phyloP scores from a whole-genome alignment of 30 jellyfish, hydroid and myxozoan genomes.

The Aurelia aurita complex sp. Pacific region DNA sequence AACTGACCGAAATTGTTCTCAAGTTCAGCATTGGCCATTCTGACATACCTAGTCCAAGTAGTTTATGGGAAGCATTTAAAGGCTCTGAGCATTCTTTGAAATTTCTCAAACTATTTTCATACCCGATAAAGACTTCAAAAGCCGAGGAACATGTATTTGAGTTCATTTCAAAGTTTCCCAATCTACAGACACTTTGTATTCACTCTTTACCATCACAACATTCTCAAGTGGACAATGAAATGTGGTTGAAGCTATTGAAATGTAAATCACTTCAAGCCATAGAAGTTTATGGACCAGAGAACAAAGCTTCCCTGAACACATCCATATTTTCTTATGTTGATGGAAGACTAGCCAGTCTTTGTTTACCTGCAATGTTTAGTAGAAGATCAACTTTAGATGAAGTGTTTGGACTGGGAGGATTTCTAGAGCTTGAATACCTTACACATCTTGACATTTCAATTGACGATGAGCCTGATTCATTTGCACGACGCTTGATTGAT shows the following conservation, averaged over 20 bases:
- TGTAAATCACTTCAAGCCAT: conserved; percentile 37
- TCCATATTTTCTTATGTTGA: conserved; percentile 14
- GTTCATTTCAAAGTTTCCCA: conserved; percentile 48
- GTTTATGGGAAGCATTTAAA: conserved; percentile 38
- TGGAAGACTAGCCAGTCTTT: conserved; percentile 42
- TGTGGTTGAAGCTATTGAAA: conserved; percentile 32
- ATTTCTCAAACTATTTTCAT: conserved; percentile 26
- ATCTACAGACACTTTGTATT: conserved; percentile 28
- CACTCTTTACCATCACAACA: conserved; percentile 18
- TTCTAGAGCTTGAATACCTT: conserved; percentile 41
- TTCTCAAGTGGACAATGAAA: background rate
- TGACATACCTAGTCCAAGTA: conserved; percentile 32
- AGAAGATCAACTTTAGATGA: conserved; percentile 5
- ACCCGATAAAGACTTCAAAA: background rate
- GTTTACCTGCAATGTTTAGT: conserved; percentile 60
- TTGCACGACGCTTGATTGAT: background rate
- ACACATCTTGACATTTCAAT: conserved; percentile 79
- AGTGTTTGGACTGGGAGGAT: conserved; percentile 35
- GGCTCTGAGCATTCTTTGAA: conserved; percentile 43
- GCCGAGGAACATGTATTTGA: conserved; percentile 40
- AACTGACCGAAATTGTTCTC: conserved; percentile 40
- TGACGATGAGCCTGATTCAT: conserved; percentile 80
- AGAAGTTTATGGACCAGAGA: conserved; percentile 37
- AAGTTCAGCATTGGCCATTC: conserved; percentile 1
- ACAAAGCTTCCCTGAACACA: conserved; percentile 17